These are phyloP conservation scores for Sprattus sprattus DNA, from an alignment of 2,113 vertebrate genomes.

Conservation along the genomic window DNA sequence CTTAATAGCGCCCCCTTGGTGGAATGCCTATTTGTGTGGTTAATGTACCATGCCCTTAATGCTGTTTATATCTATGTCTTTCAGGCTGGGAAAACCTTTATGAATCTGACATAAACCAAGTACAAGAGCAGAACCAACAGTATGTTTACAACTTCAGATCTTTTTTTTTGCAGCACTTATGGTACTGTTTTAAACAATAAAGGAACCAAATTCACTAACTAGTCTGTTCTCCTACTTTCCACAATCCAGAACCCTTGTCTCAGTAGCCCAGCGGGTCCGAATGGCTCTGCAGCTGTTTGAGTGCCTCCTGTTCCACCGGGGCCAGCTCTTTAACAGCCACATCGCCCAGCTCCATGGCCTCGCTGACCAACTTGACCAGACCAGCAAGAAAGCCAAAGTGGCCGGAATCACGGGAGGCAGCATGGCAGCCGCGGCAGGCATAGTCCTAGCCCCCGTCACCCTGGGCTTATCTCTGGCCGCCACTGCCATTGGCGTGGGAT, in stretches of 20 bases:
- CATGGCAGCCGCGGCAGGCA: slow-evolving; percentile 56
- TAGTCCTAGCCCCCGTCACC: slow-evolving; percentile 58
- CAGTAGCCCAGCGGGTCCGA: slow-evolving; percentile 33
- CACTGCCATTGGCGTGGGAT: slow-evolving; percentile 52
- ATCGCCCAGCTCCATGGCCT: slow-evolving; percentile 46
- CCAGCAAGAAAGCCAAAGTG: slow-evolving; percentile 55
- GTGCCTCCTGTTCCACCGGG: slow-evolving; percentile 19
- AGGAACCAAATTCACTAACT: background rate
- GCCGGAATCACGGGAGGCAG: slow-evolving; percentile 61
- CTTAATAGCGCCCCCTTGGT: background rate
- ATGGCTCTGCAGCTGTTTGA: slow-evolving; percentile 38
- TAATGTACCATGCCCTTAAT: background rate
- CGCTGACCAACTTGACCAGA: slow-evolving; percentile 42
- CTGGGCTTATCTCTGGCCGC: slow-evolving; percentile 55
- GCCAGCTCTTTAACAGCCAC: slow-evolving; percentile 8
- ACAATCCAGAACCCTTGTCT: slow-evolving; percentile 20
- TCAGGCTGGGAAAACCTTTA: background rate
- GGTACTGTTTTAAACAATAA: background rate
- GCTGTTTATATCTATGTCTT: background rate
- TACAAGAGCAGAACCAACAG: background rate
- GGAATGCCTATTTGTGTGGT: background rate
- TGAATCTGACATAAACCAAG: background rate
- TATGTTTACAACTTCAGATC: background rate
- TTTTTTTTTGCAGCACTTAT: background rate
- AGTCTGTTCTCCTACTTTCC: background rate